These are phyloP conservation scores for Chloroceryle inda DNA, from an alignment of 2,797 vertebrate species.

Conservation along the genomic window DNA sequence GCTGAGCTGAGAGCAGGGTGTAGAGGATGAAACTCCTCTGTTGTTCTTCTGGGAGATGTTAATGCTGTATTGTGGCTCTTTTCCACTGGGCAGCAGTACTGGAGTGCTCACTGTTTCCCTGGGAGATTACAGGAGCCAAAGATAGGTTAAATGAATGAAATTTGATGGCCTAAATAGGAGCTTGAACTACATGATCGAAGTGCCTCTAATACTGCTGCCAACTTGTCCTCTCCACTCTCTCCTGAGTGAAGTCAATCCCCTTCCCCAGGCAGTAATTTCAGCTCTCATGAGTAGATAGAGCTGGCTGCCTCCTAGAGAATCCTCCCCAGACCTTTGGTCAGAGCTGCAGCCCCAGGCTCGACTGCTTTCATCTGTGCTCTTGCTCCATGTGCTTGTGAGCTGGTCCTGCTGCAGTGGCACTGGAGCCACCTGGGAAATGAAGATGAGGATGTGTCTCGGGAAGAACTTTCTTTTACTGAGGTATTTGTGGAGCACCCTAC, in stretches of 20 bases:
- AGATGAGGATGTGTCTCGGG: too few relatives aligned
- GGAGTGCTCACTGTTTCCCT: neutral
- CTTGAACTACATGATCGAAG: neutral
- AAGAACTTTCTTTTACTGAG: neutral
- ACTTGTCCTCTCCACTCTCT: neutral
- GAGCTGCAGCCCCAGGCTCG: neutral
- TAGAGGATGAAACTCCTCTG: neutral
- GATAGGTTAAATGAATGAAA: neutral
- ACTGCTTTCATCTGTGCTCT: neutral
- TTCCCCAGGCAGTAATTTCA: neutral
- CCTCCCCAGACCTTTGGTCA: neutral
- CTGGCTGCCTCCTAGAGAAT: neutral
- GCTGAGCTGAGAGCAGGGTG: neutral
- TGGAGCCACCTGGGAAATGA: accelerated
- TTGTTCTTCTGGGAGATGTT: neutral
- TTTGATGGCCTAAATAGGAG: neutral
- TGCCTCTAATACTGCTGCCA: neutral
- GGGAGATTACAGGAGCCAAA: neutral
- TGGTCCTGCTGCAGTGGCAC: accelerated
- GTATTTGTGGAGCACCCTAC: neutral
- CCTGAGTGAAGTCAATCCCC: neutral
- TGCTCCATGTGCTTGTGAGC: accelerated
- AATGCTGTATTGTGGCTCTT: neutral
- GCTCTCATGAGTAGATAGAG: neutral
- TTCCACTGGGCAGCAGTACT: neutral